phyloP scores from a whole-genome alignment of 2,113 vertebrate genomes.

The Campylorhamphus procurvoides region DNA sequence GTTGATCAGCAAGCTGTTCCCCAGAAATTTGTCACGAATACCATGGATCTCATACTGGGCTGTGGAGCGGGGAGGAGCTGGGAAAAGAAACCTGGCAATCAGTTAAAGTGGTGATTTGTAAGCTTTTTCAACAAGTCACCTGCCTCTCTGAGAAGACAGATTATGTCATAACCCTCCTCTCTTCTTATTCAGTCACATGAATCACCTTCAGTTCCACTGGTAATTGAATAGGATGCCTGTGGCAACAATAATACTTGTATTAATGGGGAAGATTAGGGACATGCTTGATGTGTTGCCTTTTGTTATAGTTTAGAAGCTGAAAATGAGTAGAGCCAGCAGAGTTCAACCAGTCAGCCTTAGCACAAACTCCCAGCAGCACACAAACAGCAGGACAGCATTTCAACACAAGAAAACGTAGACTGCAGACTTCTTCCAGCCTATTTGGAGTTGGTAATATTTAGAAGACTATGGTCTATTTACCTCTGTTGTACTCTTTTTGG shows the following conservation, averaged over 20 bases:
- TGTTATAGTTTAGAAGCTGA: neutral
- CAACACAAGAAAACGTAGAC: neutral
- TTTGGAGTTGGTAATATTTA: neutral
- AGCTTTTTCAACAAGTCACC: slow-evolving; percentile 10
- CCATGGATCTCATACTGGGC: neutral
- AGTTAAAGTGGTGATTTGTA: neutral
- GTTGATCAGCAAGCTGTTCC: neutral
- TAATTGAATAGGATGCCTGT: neutral
- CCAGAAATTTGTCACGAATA: neutral
- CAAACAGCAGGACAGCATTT: neutral
- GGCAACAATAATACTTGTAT: neutral
- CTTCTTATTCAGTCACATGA: neutral
- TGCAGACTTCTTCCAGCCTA: neutral
- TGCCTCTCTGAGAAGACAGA: neutral
- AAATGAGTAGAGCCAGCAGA: neutral
- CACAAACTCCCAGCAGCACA: neutral
- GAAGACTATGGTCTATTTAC: neutral
- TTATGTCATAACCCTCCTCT: neutral
- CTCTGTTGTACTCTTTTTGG: neutral
- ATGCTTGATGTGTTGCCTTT: neutral
- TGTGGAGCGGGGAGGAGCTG: neutral
- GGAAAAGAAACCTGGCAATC: neutral
- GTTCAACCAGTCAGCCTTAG: neutral
- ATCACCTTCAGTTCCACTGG: neutral
- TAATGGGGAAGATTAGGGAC: neutral